Evolutionary conservation across 2,797 vertebrate genomes (phyloP), one percentile per base, ranked within the genome.

Genomic region (Tolypeutes matacus): DNA sequence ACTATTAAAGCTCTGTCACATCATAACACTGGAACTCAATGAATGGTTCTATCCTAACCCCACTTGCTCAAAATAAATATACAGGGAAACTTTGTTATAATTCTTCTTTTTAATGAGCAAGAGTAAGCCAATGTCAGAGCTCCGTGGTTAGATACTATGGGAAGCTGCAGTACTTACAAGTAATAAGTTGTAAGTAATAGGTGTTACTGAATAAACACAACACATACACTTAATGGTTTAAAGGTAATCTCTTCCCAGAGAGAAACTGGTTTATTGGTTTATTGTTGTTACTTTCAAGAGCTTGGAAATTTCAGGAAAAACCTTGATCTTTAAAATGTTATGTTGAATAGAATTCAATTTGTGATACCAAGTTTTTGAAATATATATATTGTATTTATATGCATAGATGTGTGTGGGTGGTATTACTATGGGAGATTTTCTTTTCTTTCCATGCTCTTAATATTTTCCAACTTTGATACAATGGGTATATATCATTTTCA

Each of bases 31-130:
- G 80, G 6, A 81, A 72, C 64, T 89, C 51, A 73, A 20, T n/a
- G 25, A n/a, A 64, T 93, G 46, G n/a, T 34, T 93, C 64, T 75
- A 11, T 93, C 46, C 31, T 64, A 77, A 95, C 58, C 58, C n/a
- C 3, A 60, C 69, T 95, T 96, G 42, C 81, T 91, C 51, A 42
- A 93, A 94, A 92, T 85, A 78, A 83, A 82, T 70, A 95, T 82
- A 78, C 29, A 62, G 80, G 58, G 69, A 90, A 92, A 94, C 27
- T 72, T 72, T 49, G 46, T 86, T 92, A 18, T 81, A 82, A 73
- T 18, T 67, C 70, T 39, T 93, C 7, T 93, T 18, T 91, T 76
- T 93, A 77, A 81, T 93, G 39, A 92, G 60, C 70, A 70, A 65
- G 60, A 81, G 62, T 85, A 89, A 91, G 36, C 65, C 42, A 75